These are phyloP conservation scores for Hypolimnas misippus DNA, from an alignment of 2,888 invertebrate species.

Conservation along the genomic window DNA sequence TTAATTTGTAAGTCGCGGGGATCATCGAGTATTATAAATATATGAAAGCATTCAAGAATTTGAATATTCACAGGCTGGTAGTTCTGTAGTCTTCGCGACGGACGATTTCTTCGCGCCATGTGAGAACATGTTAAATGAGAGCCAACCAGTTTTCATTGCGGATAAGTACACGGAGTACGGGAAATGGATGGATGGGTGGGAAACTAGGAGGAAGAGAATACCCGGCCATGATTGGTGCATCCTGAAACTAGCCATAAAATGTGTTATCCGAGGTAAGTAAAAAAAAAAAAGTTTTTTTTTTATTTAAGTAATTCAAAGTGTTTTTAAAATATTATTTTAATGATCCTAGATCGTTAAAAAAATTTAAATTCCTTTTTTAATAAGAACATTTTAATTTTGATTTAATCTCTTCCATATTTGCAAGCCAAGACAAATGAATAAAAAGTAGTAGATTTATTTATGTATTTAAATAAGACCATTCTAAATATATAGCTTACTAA, in stretches of 20 bases:
- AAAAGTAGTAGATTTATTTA: too few relatives aligned
- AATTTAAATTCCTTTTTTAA: too few relatives aligned
- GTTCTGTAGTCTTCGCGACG: conserved; percentile 84
- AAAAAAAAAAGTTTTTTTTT: not conserved
- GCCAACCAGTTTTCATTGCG: conserved; percentile 82
- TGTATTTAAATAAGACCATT: too few relatives aligned
- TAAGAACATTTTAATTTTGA: too few relatives aligned
- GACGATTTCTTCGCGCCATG: conserved; percentile 87
- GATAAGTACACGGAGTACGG: conserved; percentile 85
- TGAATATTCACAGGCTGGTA: conserved; percentile 76
- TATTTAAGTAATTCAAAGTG: too few relatives aligned
- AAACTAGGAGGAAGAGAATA: conserved; percentile 84
- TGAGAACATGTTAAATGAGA: conserved; percentile 83
- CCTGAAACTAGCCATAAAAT: conserved; percentile 81
- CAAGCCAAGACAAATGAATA: too few relatives aligned
- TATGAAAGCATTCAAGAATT: not conserved
- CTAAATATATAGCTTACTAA: too few relatives aligned
- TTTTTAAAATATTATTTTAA: too few relatives aligned
- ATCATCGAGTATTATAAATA: too few relatives aligned
- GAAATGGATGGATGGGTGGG: conserved; percentile 89
- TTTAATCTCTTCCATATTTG: too few relatives aligned
- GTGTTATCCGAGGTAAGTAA: conserved; percentile 75
- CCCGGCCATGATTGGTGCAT: conserved; percentile 87
- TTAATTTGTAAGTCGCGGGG: too few relatives aligned
- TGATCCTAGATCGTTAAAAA: too few relatives aligned